These are phyloP conservation scores for Pristionchus japonicus DNA, from an alignment of 2,888 invertebrate genomes.

Conservation along the genomic window DNA sequence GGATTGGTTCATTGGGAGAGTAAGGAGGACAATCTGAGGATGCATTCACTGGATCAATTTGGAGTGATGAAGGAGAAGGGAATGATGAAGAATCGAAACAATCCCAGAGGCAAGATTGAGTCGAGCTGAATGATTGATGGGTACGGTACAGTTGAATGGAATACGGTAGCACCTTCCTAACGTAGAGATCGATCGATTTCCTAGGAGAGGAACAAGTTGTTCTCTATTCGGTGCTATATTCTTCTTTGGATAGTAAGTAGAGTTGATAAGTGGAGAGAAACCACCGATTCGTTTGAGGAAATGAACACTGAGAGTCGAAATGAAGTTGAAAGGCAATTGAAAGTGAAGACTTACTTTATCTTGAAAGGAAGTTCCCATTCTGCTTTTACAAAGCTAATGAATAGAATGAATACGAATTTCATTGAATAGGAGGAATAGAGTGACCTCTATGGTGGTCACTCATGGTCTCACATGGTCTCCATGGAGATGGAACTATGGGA, in stretches of 20 bases:
- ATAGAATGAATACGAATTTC: not conserved
- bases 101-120: not conserved
- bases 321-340: too few species aligned
- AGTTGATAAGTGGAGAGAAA: not conserved
- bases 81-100: slow-evolving; percentile 31
- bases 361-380: slow-evolving; percentile 47
- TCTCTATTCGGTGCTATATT: not conserved
- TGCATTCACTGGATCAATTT: slow-evolving; percentile 31
- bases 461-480: not conserved
- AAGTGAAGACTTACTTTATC: not conserved
- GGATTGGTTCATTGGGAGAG: slow-evolving; percentile 30
- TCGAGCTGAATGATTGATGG: not conserved
- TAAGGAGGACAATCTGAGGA: slow-evolving; percentile 32
- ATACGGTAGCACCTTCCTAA: not conserved
- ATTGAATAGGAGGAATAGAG: not conserved
- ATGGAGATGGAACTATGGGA: slow-evolving; percentile 20
- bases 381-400: not conserved
- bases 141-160: not conserved
- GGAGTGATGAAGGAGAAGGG: not conserved
- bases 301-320: not conserved
- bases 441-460: slow-evolving; percentile 17
- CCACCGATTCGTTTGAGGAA: slow-evolving; percentile 31
- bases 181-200: not conserved
- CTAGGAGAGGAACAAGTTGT: not conserved
- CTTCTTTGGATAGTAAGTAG: not conserved